phyloP scores from a whole-genome alignment of 2,797 vertebrate genomes.

The Schizothorax lantsangensis region DNA sequence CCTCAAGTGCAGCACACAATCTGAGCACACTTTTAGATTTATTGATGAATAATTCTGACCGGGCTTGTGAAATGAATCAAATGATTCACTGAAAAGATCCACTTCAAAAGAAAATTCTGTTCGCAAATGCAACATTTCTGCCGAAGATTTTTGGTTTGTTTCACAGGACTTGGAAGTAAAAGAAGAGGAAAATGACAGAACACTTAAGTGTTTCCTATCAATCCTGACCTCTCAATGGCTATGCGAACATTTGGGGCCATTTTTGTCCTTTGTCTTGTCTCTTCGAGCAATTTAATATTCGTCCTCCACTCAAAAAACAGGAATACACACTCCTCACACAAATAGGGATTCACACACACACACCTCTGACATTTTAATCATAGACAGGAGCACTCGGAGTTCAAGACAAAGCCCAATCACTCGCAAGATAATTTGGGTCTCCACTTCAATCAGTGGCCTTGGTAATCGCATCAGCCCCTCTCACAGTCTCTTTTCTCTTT shows the following conservation, averaged over 20 bases:
- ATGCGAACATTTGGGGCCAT: not conserved
- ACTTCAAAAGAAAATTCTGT: not conserved
- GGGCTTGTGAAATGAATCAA: not conserved
- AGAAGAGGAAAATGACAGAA: not conserved
- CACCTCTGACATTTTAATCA: conserved; percentile 79
- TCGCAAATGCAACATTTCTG: not conserved
- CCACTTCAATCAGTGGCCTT: conserved; percentile 82
- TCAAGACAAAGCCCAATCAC: conserved; percentile 83
- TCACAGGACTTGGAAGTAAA: not conserved
- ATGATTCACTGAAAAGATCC: not conserved
- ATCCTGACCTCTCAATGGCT: not conserved
- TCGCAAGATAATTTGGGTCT: conserved; percentile 82
- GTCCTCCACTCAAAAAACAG: not conserved
- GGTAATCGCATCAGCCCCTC: conserved; percentile 81
- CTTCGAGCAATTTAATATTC: conserved; percentile 21
- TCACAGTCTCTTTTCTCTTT: conserved; percentile 48
- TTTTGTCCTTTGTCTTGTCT: conserved; percentile 28
- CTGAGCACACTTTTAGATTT: not conserved
- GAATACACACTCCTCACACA: conserved; percentile 37
- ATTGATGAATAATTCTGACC: not conserved
- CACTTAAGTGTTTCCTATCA: not conserved
- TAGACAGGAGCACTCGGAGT: conserved; percentile 74
- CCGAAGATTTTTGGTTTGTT: not conserved
- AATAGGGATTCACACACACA: conserved; percentile 55
- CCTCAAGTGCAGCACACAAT: too few relatives aligned